Conservation (phyloP, 2,113 vertebrate genomes). For the Sinosuthora webbiana region DNA sequence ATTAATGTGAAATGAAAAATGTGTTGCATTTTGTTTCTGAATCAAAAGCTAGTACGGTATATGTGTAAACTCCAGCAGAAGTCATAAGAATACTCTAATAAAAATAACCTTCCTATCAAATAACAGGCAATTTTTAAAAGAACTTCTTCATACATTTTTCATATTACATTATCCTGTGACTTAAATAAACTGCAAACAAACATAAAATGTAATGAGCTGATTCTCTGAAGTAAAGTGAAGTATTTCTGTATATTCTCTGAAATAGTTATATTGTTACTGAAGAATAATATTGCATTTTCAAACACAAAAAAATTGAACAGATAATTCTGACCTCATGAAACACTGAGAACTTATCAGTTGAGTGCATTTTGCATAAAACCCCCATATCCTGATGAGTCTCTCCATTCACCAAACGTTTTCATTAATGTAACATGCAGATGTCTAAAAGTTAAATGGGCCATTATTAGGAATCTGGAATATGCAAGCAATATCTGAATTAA, state of each 20-base stretch:
- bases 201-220: background rate
- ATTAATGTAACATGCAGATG: background rate
- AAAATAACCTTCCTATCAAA: background rate
- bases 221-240: background rate
- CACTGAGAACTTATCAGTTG: background rate
- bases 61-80: background rate
- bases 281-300: background rate
- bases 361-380: background rate
- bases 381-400: background rate
- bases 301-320: background rate
- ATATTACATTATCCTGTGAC: background rate
- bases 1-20: background rate
- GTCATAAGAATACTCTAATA: background rate
- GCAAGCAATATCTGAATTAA: background rate
- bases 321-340: background rate
- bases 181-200: background rate
- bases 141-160: background rate
- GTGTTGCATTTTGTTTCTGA: background rate
- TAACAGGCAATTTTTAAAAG: background rate
- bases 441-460: background rate
- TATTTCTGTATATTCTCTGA: background rate
- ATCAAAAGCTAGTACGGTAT: background rate
- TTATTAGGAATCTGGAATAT: background rate
- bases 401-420: background rate
- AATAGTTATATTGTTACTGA: background rate